phyloP scores from a whole-genome alignment of 2,888 invertebrate species.

The Cheilosia vulpina region DNA sequence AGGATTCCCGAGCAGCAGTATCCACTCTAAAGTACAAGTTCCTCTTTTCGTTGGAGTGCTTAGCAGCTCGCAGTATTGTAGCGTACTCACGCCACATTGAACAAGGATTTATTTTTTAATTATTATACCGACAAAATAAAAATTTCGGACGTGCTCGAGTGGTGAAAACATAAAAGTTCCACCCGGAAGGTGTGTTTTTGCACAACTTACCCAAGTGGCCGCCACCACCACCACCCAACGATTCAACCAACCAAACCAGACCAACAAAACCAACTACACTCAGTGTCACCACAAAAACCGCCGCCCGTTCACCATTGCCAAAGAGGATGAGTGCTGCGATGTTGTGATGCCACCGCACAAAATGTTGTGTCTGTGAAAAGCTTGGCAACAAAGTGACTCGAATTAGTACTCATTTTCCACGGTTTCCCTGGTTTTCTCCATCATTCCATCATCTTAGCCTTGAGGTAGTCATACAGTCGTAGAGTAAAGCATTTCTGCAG shows the following conservation, averaged over 20 bases:
- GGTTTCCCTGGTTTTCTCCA: constrained; percentile 10
- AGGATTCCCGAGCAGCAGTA: constrained; percentile 45
- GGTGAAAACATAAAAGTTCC: constrained; percentile 75
- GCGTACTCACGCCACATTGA: constrained; percentile 45
- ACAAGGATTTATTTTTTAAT: constrained; percentile 66
- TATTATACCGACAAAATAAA: constrained; percentile 62
- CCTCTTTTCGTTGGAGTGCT: constrained; percentile 40
- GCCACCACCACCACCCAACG: constrained; percentile 45
- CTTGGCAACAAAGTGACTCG: constrained; percentile 72
- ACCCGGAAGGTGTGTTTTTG: constrained; percentile 76
- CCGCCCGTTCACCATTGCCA: constrained; percentile 47
- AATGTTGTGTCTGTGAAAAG: constrained; percentile 65
- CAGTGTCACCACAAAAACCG: constrained; percentile 71
- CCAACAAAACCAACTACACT: constrained; percentile 62
- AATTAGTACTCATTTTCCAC: constrained; percentile 64
- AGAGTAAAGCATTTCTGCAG: constrained; percentile 35
- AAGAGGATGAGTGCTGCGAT: constrained; percentile 52
- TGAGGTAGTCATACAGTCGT: constrained; percentile 67
- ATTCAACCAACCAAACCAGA: constrained; percentile 55
- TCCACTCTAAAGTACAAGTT: constrained; percentile 36
- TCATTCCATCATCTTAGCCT: constrained; percentile 62
- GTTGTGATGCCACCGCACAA: constrained; percentile 63
- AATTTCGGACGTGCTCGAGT: constrained; percentile 77
- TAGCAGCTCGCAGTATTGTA: constrained; percentile 26
- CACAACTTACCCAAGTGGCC: constrained; percentile 76